Conservation (phyloP, 2,888 invertebrate species). For the Drosophila birchii region DNA sequence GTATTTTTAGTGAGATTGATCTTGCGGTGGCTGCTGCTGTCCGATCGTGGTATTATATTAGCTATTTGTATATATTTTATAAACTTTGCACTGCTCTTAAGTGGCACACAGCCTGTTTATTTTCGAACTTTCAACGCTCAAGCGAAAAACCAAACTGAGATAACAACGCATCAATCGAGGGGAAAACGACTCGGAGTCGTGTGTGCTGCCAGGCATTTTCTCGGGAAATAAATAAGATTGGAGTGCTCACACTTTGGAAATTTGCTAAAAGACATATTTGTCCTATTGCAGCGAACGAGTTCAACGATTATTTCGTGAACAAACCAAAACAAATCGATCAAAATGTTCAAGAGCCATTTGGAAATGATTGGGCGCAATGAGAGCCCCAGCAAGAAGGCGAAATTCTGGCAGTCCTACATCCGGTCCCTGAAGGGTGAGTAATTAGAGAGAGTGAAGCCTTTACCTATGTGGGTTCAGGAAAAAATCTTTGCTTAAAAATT, state of each 20-base stretch:
- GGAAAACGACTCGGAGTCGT: constrained; percentile 40
- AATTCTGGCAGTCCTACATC: constrained; percentile 97
- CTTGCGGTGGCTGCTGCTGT: constrained; percentile 50
- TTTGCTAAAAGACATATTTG: constrained; percentile 35
- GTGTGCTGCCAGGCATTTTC: constrained; percentile 66
- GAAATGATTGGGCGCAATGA: constrained; percentile 97
- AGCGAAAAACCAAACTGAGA: constrained; percentile 44
- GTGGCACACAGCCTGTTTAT: constrained; percentile 80
- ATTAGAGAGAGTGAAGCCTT: not conserved
- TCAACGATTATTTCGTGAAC: constrained; percentile 85
- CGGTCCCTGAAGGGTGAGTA: constrained; percentile 94
- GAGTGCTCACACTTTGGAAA: constrained; percentile 14
- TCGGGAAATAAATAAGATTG: constrained; percentile 14
- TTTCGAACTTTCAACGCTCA: constrained; percentile 76
- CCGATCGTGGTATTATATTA: constrained; percentile 45
- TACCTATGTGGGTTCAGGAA: no score
- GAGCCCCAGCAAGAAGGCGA: constrained; percentile 95
- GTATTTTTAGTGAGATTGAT: constrained; percentile 77
- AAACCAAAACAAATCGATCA: constrained; percentile 87
- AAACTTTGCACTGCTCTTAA: constrained; percentile 72
- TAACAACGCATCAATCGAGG: constrained; percentile 25
- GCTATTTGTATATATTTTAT: constrained; percentile 60
- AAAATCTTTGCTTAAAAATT: no score
- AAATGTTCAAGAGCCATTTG: constrained; percentile 96
- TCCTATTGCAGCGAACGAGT: constrained; percentile 90